Evolutionary conservation across 2,797 vertebrate genomes (phyloP).

Genomic region (Oreochromis mossambicus): DNA sequence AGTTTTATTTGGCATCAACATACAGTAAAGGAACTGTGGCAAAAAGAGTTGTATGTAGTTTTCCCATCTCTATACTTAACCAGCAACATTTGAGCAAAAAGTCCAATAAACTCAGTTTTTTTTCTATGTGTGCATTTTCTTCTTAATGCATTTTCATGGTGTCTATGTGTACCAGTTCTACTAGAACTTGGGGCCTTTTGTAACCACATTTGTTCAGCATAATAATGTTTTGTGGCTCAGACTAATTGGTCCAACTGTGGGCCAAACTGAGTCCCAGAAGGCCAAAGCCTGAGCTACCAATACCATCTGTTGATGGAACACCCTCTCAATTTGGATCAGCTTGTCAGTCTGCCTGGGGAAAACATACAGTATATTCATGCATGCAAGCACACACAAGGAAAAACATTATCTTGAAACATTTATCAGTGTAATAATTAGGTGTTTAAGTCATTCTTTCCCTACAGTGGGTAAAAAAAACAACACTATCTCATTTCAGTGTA

Average conservation of each 20-base stretch:
- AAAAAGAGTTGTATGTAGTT: neutral
- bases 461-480: neutral
- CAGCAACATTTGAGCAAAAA: neutral
- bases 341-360: constrained; percentile 10
- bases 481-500: neutral
- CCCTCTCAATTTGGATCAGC: constrained; percentile 17
- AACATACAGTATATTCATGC: neutral
- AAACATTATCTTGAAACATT: neutral
- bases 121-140: neutral
- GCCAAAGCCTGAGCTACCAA: constrained; percentile 15
- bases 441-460: neutral
- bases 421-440: neutral
- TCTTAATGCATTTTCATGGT: neutral
- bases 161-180: neutral
- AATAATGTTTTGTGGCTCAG: constrained; percentile 27
- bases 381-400: neutral
- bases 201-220: constrained; percentile 19
- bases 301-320: constrained; percentile 43
- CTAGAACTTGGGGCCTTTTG: neutral
- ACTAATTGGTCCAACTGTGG: constrained; percentile 37
- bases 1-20: neutral
- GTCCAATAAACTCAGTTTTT: neutral
- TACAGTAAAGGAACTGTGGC: neutral
- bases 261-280: constrained; percentile 33
- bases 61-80: neutral